Conservation (phyloP, 2,888 invertebrate species). For the Spilarctia lutea region DNA sequence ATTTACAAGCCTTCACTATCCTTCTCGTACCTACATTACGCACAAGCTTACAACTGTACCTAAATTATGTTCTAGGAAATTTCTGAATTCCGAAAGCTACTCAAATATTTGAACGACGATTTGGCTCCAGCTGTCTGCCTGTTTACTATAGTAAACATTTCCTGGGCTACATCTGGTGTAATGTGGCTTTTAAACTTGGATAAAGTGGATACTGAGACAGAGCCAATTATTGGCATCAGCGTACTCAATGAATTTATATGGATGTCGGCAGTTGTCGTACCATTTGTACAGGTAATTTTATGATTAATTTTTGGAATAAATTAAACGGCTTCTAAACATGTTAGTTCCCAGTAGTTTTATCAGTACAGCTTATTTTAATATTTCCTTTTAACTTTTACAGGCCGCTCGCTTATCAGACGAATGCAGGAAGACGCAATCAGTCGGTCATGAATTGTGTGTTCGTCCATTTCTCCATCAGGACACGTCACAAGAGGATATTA, state of each 20-base stretch:
- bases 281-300: conserved; percentile 89
- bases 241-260: conserved; percentile 88
- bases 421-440: conserved; percentile 90
- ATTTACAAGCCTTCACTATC: too few species aligned
- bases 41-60: too few species aligned
- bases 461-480: conserved; percentile 93
- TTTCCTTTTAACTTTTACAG: conserved; percentile 71
- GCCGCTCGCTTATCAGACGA: conserved; percentile 91
- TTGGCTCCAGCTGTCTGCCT: conserved; percentile 92
- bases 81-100: conserved; percentile 91
- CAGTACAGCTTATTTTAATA: background rate
- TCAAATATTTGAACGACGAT: conserved; percentile 92
- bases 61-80: conserved; percentile 87
- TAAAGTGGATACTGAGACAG: conserved; percentile 85
- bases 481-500: conserved; percentile 91
- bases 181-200: conserved; percentile 89
- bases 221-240: conserved; percentile 87
- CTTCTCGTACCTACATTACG: background rate
- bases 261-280: conserved; percentile 88
- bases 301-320: background rate
- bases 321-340: too few species aligned
- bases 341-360: too few species aligned
- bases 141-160: conserved; percentile 91
- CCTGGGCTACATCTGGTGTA: conserved; percentile 90
- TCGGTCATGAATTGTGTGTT: conserved; percentile 92